phyloP scores from a whole-genome alignment of 2,113 vertebrate genomes.

The Candoia aspera region DNA sequence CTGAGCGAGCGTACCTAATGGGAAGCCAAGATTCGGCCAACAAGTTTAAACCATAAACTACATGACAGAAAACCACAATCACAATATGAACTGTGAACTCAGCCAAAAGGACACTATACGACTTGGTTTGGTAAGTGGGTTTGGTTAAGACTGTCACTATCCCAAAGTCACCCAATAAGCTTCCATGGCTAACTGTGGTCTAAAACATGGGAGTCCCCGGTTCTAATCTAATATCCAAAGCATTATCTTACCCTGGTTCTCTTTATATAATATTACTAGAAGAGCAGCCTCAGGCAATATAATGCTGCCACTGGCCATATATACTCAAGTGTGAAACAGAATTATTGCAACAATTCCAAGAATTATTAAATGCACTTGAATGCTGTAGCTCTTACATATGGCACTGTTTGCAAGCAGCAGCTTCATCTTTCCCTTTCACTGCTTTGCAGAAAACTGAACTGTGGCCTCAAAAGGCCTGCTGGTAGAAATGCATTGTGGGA shows the following conservation, averaged over 20 bases:
- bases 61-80: not conserved
- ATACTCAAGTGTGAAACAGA: not conserved
- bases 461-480: not conserved
- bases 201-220: not conserved
- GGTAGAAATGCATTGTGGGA: not conserved
- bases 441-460: not conserved
- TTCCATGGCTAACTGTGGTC: not conserved
- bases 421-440: not conserved
- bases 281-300: not conserved
- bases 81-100: not conserved
- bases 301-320: not conserved
- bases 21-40: no score
- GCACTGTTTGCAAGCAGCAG: not conserved
- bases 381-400: not conserved
- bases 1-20: no score
- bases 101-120: not conserved
- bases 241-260: not conserved
- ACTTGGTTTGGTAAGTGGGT: not conserved
- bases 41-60: not conserved
- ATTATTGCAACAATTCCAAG: not conserved
- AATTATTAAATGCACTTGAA: not conserved
- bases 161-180: not conserved
- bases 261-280: not conserved
- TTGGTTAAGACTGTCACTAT: not conserved
- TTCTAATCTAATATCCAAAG: not conserved